phyloP scores from a whole-genome alignment of 2,888 invertebrate genomes.

The Amiota mariae region DNA sequence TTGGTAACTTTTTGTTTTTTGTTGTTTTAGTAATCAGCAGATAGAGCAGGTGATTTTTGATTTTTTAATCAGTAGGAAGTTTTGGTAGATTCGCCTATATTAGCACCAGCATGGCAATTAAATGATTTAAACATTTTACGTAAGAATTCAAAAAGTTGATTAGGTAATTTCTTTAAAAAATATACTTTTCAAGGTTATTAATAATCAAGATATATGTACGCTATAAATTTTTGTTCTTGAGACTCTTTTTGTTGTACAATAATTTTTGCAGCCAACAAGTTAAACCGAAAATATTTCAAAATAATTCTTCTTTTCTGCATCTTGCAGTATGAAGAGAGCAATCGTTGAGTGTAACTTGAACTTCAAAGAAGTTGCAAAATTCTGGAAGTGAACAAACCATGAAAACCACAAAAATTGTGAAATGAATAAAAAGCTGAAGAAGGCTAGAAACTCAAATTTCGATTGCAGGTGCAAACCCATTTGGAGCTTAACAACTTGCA shows the following conservation, averaged over 20 bases:
- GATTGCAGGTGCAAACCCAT: constrained; percentile 19
- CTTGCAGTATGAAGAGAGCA: too few species aligned
- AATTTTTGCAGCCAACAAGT: constrained; percentile 13
- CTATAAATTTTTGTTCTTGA: constrained; percentile 3
- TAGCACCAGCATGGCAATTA: not conserved
- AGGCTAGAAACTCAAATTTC: not conserved
- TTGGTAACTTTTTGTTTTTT: not conserved
- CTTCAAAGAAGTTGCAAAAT: constrained; percentile 1
- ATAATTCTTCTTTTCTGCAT: not conserved
- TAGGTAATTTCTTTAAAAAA: too few species aligned
- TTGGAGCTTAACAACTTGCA: constrained; percentile 16
- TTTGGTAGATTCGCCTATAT: not conserved
- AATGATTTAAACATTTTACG: not conserved
- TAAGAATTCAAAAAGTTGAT: too few species aligned
- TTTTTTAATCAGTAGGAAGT: constrained; percentile 8
- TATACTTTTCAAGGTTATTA: constrained; percentile 10
- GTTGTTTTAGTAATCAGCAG: not conserved
- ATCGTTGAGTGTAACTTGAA: not conserved
- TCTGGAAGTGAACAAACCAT: constrained; percentile 19
- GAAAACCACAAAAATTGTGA: constrained; percentile 14
- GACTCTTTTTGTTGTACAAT: not conserved
- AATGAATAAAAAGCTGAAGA: not conserved
- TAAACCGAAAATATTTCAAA: constrained; percentile 16
- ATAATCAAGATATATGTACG: not conserved
- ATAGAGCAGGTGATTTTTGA: not conserved